Conservation (phyloP, 1,140 invertebrate species). For the Pseudomyrmex pallidus region DNA sequence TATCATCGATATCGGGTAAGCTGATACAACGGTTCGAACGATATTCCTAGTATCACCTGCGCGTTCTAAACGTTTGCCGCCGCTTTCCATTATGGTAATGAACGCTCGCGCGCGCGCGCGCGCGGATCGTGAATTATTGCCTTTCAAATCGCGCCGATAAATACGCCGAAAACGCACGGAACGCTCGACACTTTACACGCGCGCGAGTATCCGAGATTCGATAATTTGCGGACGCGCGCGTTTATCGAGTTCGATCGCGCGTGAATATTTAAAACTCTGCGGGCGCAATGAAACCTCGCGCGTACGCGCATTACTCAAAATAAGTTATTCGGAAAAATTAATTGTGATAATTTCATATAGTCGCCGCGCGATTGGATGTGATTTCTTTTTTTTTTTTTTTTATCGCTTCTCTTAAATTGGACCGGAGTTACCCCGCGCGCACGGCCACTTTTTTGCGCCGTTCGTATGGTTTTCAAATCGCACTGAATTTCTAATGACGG, state of each 20-base stretch:
- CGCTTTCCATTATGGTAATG: conserved; percentile 48
- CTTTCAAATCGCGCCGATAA: conserved; percentile 37
- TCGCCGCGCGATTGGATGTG: not conserved
- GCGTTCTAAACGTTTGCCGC: conserved; percentile 48
- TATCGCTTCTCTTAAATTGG: not conserved
- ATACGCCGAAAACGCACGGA: conserved; percentile 8
- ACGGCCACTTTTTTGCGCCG: no score
- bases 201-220: conserved; percentile 46
- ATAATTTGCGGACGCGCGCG: conserved; percentile 50
- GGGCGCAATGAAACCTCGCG: not conserved
- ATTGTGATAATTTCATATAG: not conserved
- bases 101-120: conserved; percentile 12
- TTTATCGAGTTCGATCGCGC: conserved; percentile 50
- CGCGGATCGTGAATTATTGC: conserved; percentile 48
- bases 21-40: conserved; percentile 33
- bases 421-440: not conserved
- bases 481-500: not conserved
- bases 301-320: conserved; percentile 10
- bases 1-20: conserved; percentile 36
- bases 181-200: conserved; percentile 31
- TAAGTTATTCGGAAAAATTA: conserved; percentile 14
- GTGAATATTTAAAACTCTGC: conserved; percentile 48
- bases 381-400: not conserved
- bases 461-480: not conserved
- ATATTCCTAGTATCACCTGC: conserved; percentile 55